Evolutionary conservation across 1,140 invertebrate genomes (phyloP), one percentile per base, ranked within the genome.

Genomic region (Pissodes strobi): DNA sequence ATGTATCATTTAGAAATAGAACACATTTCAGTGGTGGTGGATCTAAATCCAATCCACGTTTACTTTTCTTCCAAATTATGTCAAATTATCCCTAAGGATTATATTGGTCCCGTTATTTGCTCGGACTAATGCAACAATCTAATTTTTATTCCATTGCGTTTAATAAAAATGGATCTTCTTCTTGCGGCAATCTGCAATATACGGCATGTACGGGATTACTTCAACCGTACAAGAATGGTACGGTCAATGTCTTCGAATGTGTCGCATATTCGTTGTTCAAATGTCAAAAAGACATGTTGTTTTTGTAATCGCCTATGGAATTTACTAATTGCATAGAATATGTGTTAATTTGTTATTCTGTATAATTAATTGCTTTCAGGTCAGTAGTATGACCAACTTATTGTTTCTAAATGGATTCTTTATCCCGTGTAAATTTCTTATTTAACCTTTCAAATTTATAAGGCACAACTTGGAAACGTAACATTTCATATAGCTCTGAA

Each of bases 191-290:
- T 23, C 13, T 41, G 62, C 62, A 58, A 57, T 64, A 64, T 64
- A 64, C 48, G 62, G 62, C 25, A 49, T 55, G 27, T 39, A 49
- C 46, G 53, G 55, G 52, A 23, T 51, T 48, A 48, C 34, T 56
- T 48, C n/a, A 19, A 12, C 21, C 19, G 25, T 38, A 57, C 52
- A 17, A 52, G 46, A 57, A 64, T 64, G 62, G 62, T 64, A 58
- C 51, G 62, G 62, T 64, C 62, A 64, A 64, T 64, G 62, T 64
- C 62, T 64, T 45, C 18, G 62, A 64, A 64, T 58, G 55, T 64
- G 62, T 64, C 62, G 55, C 62, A 58, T 41, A 39, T 49, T 64
- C 41, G 3, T 63, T 39, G 5, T 56, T 41, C 30, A 55, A 64
- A 64, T 55, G 49, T 53, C 51, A 53, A 38, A 52, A 52, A 52